Evolutionary conservation across 2,888 invertebrate genomes (phyloP).

Genomic region (Epirrita christyi): DNA sequence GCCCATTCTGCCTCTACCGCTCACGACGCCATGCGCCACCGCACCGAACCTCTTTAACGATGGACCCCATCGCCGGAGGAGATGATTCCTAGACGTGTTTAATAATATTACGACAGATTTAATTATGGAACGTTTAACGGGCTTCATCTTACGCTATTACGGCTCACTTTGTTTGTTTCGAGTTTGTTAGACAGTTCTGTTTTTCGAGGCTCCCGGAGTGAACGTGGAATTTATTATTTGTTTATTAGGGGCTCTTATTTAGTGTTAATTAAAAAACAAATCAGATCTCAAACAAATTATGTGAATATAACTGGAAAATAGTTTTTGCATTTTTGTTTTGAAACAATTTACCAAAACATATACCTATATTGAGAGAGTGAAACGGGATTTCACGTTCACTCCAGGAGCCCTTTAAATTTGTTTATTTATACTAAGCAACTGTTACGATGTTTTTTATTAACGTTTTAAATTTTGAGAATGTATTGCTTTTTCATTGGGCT

Average conservation of each 20-base stretch:
- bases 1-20: slow-evolving; percentile 73
- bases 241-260: slow-evolving; percentile 21
- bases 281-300: too few relatives aligned
- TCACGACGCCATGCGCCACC: slow-evolving; percentile 22
- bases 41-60: slow-evolving; percentile 81
- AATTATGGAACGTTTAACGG: slow-evolving; percentile 81
- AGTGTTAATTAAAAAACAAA: not conserved
- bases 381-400: too few relatives aligned
- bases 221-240: slow-evolving; percentile 1
- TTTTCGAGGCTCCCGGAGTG: slow-evolving; percentile 36
- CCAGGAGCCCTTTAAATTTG: too few relatives aligned
- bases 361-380: too few relatives aligned
- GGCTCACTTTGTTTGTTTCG: slow-evolving; percentile 64
- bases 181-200: slow-evolving; percentile 51
- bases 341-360: too few relatives aligned
- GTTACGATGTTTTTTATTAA: not conserved
- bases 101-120: slow-evolving; percentile 84
- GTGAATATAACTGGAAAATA: too few relatives aligned
- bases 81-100: slow-evolving; percentile 84
- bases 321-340: too few relatives aligned
- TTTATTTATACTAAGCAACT: too few relatives aligned
- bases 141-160: slow-evolving; percentile 68
- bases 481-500: slow-evolving; percentile 14
- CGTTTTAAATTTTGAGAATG: not conserved
- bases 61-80: slow-evolving; percentile 81